These are phyloP conservation scores for Heliothis peltigera DNA, from an alignment of 2,888 invertebrate genomes.

Conservation along the genomic window DNA sequence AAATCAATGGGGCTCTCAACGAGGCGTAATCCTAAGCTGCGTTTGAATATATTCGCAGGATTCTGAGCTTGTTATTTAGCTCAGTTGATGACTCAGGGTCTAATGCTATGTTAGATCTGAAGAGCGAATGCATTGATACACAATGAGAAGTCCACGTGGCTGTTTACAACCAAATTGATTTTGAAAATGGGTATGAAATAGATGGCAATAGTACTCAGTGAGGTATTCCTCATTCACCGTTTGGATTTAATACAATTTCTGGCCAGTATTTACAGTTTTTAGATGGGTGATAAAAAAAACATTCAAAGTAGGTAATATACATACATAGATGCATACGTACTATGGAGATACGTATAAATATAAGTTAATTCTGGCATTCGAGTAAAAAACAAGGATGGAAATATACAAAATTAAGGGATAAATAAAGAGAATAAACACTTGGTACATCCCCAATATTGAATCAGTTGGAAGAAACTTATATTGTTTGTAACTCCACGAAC, in stretches of 20 bases:
- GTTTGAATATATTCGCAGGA: slow-evolving; percentile 40
- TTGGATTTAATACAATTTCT: too few relatives aligned
- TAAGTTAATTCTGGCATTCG: too few relatives aligned
- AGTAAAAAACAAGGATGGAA: too few relatives aligned
- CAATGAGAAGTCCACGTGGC: slow-evolving; percentile 22
- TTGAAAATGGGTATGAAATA: slow-evolving; percentile 8
- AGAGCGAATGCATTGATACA: slow-evolving; percentile 28
- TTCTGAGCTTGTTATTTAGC: slow-evolving; percentile 30
- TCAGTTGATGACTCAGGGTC: slow-evolving; percentile 46
- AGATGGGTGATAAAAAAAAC: too few relatives aligned
- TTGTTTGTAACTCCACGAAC: slow-evolving; percentile 49
- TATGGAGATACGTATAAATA: too few relatives aligned
- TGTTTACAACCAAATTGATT: slow-evolving; percentile 5
- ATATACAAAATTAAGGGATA: too few relatives aligned
- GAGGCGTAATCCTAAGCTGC: slow-evolving; percentile 41
- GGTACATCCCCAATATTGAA: slow-evolving; percentile 16
- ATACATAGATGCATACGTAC: too few relatives aligned
- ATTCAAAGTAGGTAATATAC: too few relatives aligned
- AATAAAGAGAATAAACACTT: not conserved
- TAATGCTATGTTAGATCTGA: slow-evolving; percentile 30
- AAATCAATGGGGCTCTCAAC: slow-evolving; percentile 54
- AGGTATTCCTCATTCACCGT: too few relatives aligned
- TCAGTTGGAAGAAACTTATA: slow-evolving; percentile 29
- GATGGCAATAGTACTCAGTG: not conserved
- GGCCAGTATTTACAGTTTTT: too few relatives aligned